Base-by-base conservation (phyloP, 2,797 vertebrate genomes). In the Gephyroberyx darwinii region DNA sequence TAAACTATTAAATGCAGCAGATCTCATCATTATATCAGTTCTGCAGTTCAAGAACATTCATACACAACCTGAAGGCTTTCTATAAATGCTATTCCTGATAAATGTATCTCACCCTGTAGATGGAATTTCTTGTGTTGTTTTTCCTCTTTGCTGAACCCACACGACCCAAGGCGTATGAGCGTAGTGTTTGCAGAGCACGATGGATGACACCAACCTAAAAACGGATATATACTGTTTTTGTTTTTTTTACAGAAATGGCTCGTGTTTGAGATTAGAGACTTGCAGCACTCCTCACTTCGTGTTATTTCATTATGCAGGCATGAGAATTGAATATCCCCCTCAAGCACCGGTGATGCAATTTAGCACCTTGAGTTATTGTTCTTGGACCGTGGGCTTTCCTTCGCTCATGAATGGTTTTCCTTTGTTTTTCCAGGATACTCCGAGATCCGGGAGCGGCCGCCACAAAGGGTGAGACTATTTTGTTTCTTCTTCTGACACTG, bases 381-480 rank as follows among this genome's bases (percentile, higher is more conserved):
- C 43, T 53, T 72, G 17, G 0, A 22, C 56, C 53, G 2, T 65
- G 35, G 0, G 7, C 35, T 0, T 43, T 37, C 20, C 1, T 13
- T 41, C 61, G 1, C 51, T 66, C 57, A 67, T 54, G 45, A 41
- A 2, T 37, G 19, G n/a, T 68, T n/a, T 37, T 0, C 74, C 73
- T 82, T 77, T 81, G 20, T 70, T 81, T 86, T 37, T 92, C 19
- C 84, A 99, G 97, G 98, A 98, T 1, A 93, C 94, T 10, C 92
- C 94, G 22, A 95, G 94, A 90, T 90, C 94, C 65, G 92, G 93
- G 81, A 90, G 93, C 80, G 91, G 93, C 83, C 94, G 93, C 82
- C 94, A 95, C 80, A 97, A 96, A 91, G 96, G 97, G 98, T 98
- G 93, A 94, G 95, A 72, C 14, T 82, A 13, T 1, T 61, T 41